A percentile compares a stretch with the other conserved stretches of the same genome.
Evolutionary conservation across 2,797 vertebrate species (phyloP).

Genomic region (Rhodeus uyekii): DNA sequence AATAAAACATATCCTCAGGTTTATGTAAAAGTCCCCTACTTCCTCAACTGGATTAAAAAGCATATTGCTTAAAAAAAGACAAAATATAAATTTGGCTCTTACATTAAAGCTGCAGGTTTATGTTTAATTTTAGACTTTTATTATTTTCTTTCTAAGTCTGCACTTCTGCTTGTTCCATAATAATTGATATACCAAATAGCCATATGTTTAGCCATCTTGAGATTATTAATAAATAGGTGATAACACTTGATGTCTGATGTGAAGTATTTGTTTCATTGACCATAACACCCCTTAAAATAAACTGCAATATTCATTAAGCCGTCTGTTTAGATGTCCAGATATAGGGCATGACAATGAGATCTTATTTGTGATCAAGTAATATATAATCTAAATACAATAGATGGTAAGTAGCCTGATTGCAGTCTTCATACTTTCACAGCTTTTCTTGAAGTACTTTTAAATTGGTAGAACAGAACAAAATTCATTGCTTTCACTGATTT

Average conservation of each 20-base stretch:
- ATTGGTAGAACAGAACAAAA: background rate
- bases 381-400: no score
- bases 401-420: background rate
- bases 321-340: background rate
- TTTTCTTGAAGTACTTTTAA: background rate
- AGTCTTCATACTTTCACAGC: background rate
- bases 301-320: background rate
- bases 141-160: no score
- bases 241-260: background rate
- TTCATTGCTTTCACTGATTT: background rate
- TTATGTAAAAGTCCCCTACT: conserved; percentile 66
- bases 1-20: conserved; percentile 59
- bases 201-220: background rate
- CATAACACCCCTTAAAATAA: background rate
- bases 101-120: no score
- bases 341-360: no score
- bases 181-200: no score
- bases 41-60: conserved; percentile 70
- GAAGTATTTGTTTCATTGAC: background rate
- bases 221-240: background rate
- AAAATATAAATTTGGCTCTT: background rate
- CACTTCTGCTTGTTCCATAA: no score
- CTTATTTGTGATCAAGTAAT: no score
- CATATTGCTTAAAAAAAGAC: conserved; percentile 6
- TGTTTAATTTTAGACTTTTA: no score